Percentiles rank a stretch among this genome's conserved stretches.
Evolutionary conservation across 2,113 vertebrate genomes (phyloP).

Genomic region (Abramis brama): DNA sequence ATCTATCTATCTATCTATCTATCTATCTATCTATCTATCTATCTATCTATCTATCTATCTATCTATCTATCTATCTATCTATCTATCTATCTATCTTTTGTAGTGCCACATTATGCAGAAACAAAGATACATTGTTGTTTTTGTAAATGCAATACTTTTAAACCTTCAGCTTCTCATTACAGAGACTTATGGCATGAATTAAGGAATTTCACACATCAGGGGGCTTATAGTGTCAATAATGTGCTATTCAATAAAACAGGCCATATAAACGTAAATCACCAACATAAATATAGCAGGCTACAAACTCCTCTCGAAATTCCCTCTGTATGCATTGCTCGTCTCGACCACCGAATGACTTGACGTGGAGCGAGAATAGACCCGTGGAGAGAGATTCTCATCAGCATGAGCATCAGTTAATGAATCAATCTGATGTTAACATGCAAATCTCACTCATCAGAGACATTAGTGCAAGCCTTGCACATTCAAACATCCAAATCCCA

Average conservation of each 20-base stretch:
- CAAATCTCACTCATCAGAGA: constrained; percentile 22
- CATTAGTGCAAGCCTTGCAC: not conserved
- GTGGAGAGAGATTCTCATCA: not conserved
- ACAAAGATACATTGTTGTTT: constrained; percentile 15
- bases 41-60: too few relatives aligned
- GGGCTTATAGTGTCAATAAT: constrained; percentile 9
- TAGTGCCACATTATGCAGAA: not conserved
- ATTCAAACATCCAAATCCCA: not conserved
- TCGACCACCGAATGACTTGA: not conserved
- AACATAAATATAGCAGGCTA: constrained; percentile 2
- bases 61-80: too few relatives aligned
- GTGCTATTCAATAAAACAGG: not conserved
- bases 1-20: too few relatives aligned
- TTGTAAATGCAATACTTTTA: not conserved
- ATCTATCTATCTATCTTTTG: not conserved
- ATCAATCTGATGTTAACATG: constrained; percentile 30
- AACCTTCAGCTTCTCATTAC: not conserved
- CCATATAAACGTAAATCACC: not conserved
- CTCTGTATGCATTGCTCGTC: not conserved
- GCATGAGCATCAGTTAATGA: constrained; percentile 8
- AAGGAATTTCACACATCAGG: constrained; percentile 20
- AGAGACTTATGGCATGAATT: not conserved
- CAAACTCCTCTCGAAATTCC: not conserved
- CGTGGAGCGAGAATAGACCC: not conserved
- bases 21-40: too few relatives aligned